Evolutionary conservation across 2,888 invertebrate genomes (phyloP), one percentile per base, ranked within the genome.

Genomic region (Eledona agricola): DNA sequence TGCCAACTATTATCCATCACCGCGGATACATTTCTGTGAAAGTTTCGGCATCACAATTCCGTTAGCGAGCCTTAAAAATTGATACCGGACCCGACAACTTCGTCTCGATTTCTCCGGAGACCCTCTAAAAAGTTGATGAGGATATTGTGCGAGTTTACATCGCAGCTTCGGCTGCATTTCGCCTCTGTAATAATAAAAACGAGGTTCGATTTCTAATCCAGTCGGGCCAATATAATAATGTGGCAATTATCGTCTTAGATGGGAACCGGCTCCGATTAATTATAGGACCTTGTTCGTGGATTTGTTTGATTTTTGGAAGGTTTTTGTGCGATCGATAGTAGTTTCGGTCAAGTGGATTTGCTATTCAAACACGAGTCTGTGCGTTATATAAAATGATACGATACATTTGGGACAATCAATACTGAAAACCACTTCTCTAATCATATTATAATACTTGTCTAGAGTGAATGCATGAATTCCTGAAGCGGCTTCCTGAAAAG

Each of bases 31-130:
- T n/a, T n/a, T n/a, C n/a, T n/a, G n/a, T n/a, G n/a, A n/a, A n/a
- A n/a, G n/a, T n/a, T n/a, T n/a, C n/a, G n/a, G n/a, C n/a, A n/a
- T n/a, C 10, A 7, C 7, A 32, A 32, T 32, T 32, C 16, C 15
- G 17, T 32, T n/a, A n/a, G 11, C 7, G 17, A 20, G 22, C 22
- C 7, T 40, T 4, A 40, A 40, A 40, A 40, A 40, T 40, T 26
- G 26, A 40, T 26, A 13, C 13, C 23, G n/a, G 38, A 3, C 19
- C 11, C 23, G 26, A 26, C 11, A 25, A 28, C 9, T 40, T 40
- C 10, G 40, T 15, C 26, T 40, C 42, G 42, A 42, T 42, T 42
- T 42, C 42, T 42, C 42, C 28, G n/a, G 42, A 29, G 42, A 31
- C 42, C 7, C 15, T 13, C 29, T 42, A 42, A 42, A 42, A 42